These are phyloP conservation scores for Philereme vetulata DNA, from an alignment of 2,888 invertebrate genomes.

Conservation along the genomic window DNA sequence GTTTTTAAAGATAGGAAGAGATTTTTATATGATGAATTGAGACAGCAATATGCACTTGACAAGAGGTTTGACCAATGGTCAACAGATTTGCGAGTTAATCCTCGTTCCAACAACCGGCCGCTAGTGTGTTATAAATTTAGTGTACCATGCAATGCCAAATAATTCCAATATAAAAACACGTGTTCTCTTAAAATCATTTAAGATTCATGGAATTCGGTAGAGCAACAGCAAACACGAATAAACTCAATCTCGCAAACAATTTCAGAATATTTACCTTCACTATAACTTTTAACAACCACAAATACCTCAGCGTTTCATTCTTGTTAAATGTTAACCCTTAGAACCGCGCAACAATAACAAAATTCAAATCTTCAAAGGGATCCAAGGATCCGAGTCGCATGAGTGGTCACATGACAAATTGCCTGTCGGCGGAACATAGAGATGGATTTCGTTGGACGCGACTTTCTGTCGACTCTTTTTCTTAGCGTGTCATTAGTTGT, in stretches of 20 bases:
- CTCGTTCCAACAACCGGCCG: too few species aligned
- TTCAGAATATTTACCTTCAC: constrained; percentile 4
- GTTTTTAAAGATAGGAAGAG: too few species aligned
- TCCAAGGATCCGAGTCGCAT: constrained; percentile 65
- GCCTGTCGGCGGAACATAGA: constrained; percentile 59
- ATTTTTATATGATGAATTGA: too few species aligned
- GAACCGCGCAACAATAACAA: constrained; percentile 43
- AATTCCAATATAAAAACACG: too few species aligned
- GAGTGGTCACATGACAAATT: constrained; percentile 77
- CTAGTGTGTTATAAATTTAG: too few species aligned
- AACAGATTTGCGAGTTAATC: too few species aligned
- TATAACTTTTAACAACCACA: constrained; percentile 31
- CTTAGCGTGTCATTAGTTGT: too few species aligned
- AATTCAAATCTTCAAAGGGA: constrained; percentile 64
- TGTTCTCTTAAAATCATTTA: too few species aligned
- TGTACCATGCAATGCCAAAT: too few species aligned
- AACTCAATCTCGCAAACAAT: constrained; percentile 9
- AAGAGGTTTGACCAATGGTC: too few species aligned
- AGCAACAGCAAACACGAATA: constrained; percentile 1
- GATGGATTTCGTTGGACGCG: constrained; percentile 11
- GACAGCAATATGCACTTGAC: too few species aligned
- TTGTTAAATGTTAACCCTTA: constrained; percentile 34
- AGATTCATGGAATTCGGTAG: too few species aligned
- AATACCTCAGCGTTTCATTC: constrained; percentile 30
- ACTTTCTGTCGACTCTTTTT: constrained; percentile 10